These are phyloP conservation scores for Stercorarius parasiticus DNA, from an alignment of 2,113 vertebrate genomes.

Conservation along the genomic window DNA sequence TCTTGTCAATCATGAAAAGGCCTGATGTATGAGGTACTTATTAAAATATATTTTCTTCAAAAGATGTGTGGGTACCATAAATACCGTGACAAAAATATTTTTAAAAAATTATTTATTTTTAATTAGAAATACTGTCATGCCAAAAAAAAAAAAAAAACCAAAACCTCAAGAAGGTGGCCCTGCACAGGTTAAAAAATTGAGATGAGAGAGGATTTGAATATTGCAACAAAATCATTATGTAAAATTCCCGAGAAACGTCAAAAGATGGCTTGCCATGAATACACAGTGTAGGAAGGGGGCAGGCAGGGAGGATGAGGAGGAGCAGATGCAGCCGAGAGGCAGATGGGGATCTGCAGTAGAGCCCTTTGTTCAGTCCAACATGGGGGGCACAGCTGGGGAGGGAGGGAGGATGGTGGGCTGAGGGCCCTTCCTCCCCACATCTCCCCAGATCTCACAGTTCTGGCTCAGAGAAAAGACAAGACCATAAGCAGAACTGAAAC, in stretches of 20 bases:
- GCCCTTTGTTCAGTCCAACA: not conserved
- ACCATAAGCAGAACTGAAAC: not conserved
- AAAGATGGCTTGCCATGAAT: not conserved
- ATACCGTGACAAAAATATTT: not conserved
- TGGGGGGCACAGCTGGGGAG: rapidly evolving
- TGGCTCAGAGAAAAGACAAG: not conserved
- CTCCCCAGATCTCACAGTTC: not conserved
- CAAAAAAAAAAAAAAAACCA: not conserved
- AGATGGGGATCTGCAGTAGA: not conserved
- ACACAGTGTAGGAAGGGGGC: not conserved
- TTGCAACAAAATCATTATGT: not conserved
- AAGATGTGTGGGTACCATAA: not conserved
- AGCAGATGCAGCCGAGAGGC: not conserved
- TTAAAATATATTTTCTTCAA: not conserved
- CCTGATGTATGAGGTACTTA: not conserved
- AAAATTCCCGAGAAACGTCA: not conserved
- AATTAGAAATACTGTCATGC: not conserved
- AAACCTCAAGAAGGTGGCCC: not conserved
- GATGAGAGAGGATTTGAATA: not conserved
- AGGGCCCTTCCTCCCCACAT: not conserved
- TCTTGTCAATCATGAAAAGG: not conserved
- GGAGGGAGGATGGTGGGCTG: not conserved
- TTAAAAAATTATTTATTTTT: not conserved
- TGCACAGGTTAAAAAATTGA: not conserved
- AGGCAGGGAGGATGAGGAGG: not conserved